Conservation (phyloP, 2,888 invertebrate genomes). For the Eupithecia insigniata region DNA sequence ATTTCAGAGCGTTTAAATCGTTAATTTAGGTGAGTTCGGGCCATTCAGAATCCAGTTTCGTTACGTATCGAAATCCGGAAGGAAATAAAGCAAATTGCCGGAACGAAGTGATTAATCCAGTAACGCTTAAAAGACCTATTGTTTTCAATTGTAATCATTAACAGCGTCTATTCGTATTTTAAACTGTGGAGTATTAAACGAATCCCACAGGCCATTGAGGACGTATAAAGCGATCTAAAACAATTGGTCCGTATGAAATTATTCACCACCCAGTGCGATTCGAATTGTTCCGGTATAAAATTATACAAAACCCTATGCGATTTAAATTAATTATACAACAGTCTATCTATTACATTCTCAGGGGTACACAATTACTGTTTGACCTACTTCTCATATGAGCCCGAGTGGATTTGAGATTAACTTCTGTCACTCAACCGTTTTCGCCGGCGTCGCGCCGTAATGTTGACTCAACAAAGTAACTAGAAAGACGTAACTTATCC, state of each 20-base stretch:
- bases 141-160: slow-evolving; percentile 44
- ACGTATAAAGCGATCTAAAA: slow-evolving; percentile 43
- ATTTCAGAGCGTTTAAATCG: slow-evolving; percentile 26
- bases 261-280: slow-evolving; percentile 46
- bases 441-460: slow-evolving; percentile 30
- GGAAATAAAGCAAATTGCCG: slow-evolving; percentile 42
- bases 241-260: slow-evolving; percentile 53
- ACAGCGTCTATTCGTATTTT: slow-evolving; percentile 33
- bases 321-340: slow-evolving; percentile 28
- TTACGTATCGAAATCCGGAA: slow-evolving; percentile 28
- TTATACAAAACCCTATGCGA: slow-evolving; percentile 48
- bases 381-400: slow-evolving; percentile 56
- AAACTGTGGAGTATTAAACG: slow-evolving; percentile 17
- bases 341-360: slow-evolving; percentile 30
- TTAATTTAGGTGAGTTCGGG: slow-evolving; percentile 35
- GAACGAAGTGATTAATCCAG: slow-evolving; percentile 40
- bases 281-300: slow-evolving; percentile 44
- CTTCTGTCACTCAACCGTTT: slow-evolving; percentile 44
- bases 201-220: slow-evolving; percentile 35
- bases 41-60: slow-evolving; percentile 27
- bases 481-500: slow-evolving; percentile 21
- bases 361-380: slow-evolving; percentile 54
- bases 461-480: slow-evolving; percentile 24
- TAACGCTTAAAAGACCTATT: slow-evolving; percentile 39
- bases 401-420: slow-evolving; percentile 47